Base-by-base conservation (phyloP, 2,888 invertebrate genomes). In the Agonopterix alstromeriana region DNA sequence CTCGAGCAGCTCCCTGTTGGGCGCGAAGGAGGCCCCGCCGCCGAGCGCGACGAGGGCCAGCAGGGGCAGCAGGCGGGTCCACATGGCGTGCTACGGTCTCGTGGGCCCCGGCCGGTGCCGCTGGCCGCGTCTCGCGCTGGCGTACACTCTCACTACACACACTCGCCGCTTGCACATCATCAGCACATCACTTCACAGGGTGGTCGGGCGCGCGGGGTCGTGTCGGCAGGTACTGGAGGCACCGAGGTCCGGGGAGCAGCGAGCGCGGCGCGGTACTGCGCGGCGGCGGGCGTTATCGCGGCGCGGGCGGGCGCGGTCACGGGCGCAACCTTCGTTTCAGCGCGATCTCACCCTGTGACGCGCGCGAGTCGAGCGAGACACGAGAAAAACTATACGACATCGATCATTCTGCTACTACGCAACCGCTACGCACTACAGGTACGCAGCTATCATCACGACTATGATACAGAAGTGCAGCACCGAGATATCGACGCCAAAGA, bases 311-410 rank as follows among this genome's bases (percentile, higher is more conserved):
- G 75, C 72, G 80, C 83, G 86, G 86, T 85, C 85, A 85, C 79
- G 85, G 86, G 84, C 87, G 79, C 83, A 85, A 86, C 85, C 87
- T 86, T 87, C 81, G 77, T 67, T 74, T 71, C 74, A 77, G 77
- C 59, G 69, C 79, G 78, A 75, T 78, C 79, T 80, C 78, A 80
- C 82, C 82, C 85, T 72, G 70, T 77, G 78, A 75, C 77, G 82
- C 63, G 56, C 49, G 27, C 53, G 59, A 48, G 10, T n/a, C n/a
- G 38, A 9, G 38, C 9, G 10, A 38, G 61, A 43, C 53, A 56
- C 58, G 57, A 57, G 60, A 59, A 56, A 65, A 65, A 57, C 58
- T 27, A 27, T 27, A 7, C 7, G 27, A 27, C 27, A 27, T 27
- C 38, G 38, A 38, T 10, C n/a, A 38, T 10, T 38, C 42, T 63